A percentile compares a stretch with the other conserved stretches of the same genome.
These are phyloP conservation scores for Morpho achilles DNA, from an alignment of 2,888 invertebrate species.

Conservation along the genomic window DNA sequence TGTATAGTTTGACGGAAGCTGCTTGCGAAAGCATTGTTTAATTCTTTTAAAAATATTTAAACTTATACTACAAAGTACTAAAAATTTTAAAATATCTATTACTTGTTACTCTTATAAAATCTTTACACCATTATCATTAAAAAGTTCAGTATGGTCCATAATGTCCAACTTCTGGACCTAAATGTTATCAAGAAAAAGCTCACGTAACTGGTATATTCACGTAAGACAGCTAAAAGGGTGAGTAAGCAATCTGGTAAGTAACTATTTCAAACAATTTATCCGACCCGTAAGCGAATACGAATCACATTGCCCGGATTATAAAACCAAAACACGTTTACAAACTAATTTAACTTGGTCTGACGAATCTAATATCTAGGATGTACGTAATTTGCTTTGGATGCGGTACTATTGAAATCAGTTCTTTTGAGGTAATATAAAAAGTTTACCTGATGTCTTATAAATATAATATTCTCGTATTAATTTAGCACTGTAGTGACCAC, in stretches of 20 bases:
- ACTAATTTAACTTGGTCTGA: conserved; percentile 54
- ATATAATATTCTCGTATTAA: too few species aligned
- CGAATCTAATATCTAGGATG: conserved; percentile 15
- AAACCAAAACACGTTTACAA: conserved; percentile 53
- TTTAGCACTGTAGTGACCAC: too few species aligned
- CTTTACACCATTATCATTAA: too few species aligned
- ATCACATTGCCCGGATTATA: conserved; percentile 42
- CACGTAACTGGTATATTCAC: background rate
- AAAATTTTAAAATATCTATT: too few species aligned
- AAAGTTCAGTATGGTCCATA: too few species aligned
- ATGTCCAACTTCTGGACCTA: too few species aligned
- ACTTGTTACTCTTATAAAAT: too few species aligned
- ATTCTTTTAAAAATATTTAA: too few species aligned
- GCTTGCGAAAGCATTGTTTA: too few species aligned
- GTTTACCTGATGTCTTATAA: too few species aligned
- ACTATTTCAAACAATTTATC: conserved; percentile 8
- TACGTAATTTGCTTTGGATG: background rate
- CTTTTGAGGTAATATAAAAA: background rate
- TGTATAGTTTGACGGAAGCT: too few species aligned
- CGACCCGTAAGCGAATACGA: conserved; percentile 29
- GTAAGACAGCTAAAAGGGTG: background rate
- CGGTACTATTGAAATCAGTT: background rate
- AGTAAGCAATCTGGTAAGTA: conserved; percentile 4
- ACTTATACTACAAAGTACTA: too few species aligned
- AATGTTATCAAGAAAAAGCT: background rate